Percentiles rank a stretch among this genome's conserved stretches.
These are phyloP conservation scores for Myocastor coypus DNA, from an alignment of 2,113 vertebrate species.

Conservation along the genomic window DNA sequence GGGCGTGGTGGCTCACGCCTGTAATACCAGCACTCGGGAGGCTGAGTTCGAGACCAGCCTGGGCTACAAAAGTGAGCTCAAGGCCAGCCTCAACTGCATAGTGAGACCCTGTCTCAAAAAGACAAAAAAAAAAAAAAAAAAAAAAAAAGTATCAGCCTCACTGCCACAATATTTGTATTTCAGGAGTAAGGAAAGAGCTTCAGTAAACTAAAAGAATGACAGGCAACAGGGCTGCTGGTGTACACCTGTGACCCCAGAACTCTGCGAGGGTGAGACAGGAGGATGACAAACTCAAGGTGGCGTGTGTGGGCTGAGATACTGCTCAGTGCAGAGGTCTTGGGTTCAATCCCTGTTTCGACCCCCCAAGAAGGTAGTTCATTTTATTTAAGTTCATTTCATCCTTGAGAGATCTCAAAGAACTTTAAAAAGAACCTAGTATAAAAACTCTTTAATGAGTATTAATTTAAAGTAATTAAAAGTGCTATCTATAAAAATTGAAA, in stretches of 20 bases:
- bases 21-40: too few species aligned
- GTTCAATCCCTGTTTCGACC: neutral
- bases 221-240: neutral
- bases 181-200: neutral
- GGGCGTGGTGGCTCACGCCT: too few species aligned
- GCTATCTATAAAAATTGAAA: neutral
- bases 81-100: too few species aligned
- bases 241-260: neutral
- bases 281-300: neutral
- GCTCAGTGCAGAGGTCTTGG: neutral
- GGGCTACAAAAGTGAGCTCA: too few species aligned
- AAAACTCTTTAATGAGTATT: neutral
- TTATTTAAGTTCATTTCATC: slow-evolving; percentile 48
- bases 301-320: neutral
- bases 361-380: neutral
- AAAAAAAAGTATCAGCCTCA: slow-evolving; percentile 53
- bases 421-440: slow-evolving; percentile 50
- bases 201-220: slow-evolving; percentile 43
- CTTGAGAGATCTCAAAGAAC: neutral
- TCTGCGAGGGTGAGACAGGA: neutral
- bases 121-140: too few species aligned
- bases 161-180: neutral
- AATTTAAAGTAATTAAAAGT: slow-evolving; percentile 44
- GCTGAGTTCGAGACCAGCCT: too few species aligned
- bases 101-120: too few species aligned